Base-by-base conservation (phyloP, 2,888 invertebrate species). In the Eustalomyia histrio region DNA sequence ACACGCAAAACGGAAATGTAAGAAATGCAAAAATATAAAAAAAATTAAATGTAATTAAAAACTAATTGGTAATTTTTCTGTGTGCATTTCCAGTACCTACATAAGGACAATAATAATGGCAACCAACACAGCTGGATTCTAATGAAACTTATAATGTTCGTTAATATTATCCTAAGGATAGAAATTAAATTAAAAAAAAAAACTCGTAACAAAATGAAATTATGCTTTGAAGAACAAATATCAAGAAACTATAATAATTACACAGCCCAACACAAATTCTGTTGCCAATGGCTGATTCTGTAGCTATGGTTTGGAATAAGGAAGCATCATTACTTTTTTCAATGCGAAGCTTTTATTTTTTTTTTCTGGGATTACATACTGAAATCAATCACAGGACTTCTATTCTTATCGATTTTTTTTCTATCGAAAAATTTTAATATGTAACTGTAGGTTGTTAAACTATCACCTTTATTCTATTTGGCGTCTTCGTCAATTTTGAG, bases 41-140 rank as follows among this genome's bases (percentile, higher is more conserved):
- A 68, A 47, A 67, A 73, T 61, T 61, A 74, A 24, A 80, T 50
- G 61, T 80, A 80, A 80, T 80, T 75, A 80, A 75, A 69, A 71
- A 71, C 61, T 71, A 75, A 79, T 74, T 79, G 60, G 9, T 55
- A 75, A 29, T 29, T 65, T 69, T 71, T 67, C 60, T 67, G 71
- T 71, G 75, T 71, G 71, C 65, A 80, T 75, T 80, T 80, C 47
- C 71, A 69, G 24, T 7, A 43, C 1, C n/a, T 14, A 47, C 14
- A 33, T 58, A 64, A 50, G 29, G 17, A 53, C 16, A 29, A 64
- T 12, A 24, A 50, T 6, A 35, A 39, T 12, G 14, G 1, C 39
- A 39, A 39, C 39, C 39, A 12, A 8, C 12, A 39, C 14, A 39
- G 14, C 9, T 39, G 12, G 10, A 39, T 39, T 39, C 39, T 12